These are phyloP conservation scores for Lasioglossum pauxillum DNA, from an alignment of 2,888 invertebrate genomes.

Conservation along the genomic window DNA sequence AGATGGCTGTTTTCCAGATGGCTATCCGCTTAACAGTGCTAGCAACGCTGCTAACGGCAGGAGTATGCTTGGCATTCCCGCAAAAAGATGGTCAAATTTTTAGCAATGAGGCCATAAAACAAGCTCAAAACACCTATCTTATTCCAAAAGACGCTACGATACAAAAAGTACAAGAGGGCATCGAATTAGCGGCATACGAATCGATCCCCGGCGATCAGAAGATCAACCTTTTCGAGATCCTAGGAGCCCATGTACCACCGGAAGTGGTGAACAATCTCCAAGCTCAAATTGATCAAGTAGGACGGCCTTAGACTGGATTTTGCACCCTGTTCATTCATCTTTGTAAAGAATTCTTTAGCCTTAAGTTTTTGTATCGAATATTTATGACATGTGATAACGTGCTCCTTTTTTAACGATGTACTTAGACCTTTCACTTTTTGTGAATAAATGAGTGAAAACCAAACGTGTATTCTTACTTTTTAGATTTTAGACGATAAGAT, in stretches of 20 bases:
- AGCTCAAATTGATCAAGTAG: constrained; percentile 93
- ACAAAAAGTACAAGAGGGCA: constrained; percentile 94
- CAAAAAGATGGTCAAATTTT: constrained; percentile 92
- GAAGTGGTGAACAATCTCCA: constrained; percentile 96
- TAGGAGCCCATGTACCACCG: constrained; percentile 93
- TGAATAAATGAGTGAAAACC: constrained; percentile 72
- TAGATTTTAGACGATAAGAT: constrained; percentile 5
- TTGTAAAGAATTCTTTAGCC: constrained; percentile 56
- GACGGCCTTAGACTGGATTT: constrained; percentile 86
- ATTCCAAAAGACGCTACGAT: constrained; percentile 95
- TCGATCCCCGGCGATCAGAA: constrained; percentile 94
- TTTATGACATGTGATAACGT: constrained; percentile 69
- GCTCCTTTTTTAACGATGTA: constrained; percentile 44
- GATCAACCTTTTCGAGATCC: constrained; percentile 93
- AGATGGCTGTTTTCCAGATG: constrained; percentile 56
- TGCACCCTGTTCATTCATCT: constrained; percentile 1
- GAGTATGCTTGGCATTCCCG: constrained; percentile 86
- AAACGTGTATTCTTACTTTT: neutral
- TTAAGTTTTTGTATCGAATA: constrained; percentile 62
- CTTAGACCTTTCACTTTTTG: constrained; percentile 61
- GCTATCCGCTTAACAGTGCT: constrained; percentile 35
- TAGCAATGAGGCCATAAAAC: constrained; percentile 94
- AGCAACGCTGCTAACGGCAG: constrained; percentile 41
- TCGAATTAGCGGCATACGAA: constrained; percentile 94
- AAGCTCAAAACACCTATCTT: constrained; percentile 93